Percentiles rank a stretch among this genome's conserved stretches.
phyloP scores from a whole-genome alignment of 2,888 invertebrate species.

The Enoplolaimus lenunculus region DNA sequence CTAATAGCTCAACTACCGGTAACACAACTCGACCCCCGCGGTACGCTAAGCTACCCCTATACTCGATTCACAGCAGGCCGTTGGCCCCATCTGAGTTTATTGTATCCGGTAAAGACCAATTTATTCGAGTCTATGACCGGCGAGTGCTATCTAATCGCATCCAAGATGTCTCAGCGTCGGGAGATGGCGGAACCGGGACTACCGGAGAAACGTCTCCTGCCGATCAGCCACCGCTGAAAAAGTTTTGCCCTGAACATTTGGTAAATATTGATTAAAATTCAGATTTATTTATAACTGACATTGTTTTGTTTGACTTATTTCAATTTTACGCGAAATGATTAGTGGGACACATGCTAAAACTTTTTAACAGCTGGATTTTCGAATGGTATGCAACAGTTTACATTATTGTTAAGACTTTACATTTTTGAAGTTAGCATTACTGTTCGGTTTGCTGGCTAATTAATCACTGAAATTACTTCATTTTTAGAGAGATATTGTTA shows the following conservation, averaged over 20 bases:
- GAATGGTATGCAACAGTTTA: too few relatives aligned
- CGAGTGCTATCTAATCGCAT: constrained; percentile 6
- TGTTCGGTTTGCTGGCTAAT: too few relatives aligned
- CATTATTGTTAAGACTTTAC: too few relatives aligned
- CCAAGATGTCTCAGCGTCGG: neutral
- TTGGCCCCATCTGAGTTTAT: constrained; percentile 60
- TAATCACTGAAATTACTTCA: too few relatives aligned
- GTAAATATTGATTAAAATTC: constrained; percentile 35
- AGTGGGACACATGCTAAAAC: too few relatives aligned
- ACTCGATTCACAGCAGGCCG: constrained; percentile 74
- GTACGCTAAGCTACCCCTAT: constrained; percentile 57
- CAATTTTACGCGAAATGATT: neutral
- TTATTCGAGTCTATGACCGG: constrained; percentile 28
- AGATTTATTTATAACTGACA: neutral
- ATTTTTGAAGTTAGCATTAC: too few relatives aligned
- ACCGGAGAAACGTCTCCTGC: neutral
- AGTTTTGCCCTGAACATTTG: constrained; percentile 53
- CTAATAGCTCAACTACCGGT: neutral
- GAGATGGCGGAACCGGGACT: neutral
- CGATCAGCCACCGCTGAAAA: constrained; percentile 25
- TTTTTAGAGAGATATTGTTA: constrained; percentile 21
- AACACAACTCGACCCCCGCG: neutral
- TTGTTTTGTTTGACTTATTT: constrained; percentile 28
- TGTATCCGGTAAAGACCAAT: constrained; percentile 65
- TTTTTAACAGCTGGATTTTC: too few relatives aligned